Evolutionary conservation across 2,113 vertebrate species (phyloP).

Genomic region (Embiotoca jacksoni): DNA sequence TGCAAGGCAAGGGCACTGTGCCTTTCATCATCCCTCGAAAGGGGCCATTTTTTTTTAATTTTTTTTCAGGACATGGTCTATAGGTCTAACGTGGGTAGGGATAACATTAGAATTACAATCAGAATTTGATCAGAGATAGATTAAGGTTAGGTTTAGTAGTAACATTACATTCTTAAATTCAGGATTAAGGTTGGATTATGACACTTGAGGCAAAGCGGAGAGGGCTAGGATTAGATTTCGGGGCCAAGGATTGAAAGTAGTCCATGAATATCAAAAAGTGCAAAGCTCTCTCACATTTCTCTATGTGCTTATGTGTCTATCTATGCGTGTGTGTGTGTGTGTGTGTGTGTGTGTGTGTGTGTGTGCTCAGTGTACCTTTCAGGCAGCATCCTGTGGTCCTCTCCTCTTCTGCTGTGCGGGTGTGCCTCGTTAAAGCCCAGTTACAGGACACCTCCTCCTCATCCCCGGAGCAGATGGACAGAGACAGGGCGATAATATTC

Average conservation of each 20-base stretch:
- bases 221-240: constrained; percentile 4
- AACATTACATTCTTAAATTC: constrained; percentile 17
- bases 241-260: constrained; percentile 11
- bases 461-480: constrained; percentile 72
- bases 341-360: constrained; percentile 41
- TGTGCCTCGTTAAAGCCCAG: constrained; percentile 74
- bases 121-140: constrained; percentile 24
- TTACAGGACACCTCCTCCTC: constrained; percentile 72
- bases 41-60: constrained; percentile 28
- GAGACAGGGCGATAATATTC: constrained; percentile 69
- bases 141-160: constrained; percentile 11
- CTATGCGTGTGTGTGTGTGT: not conserved
- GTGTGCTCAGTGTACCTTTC: constrained; percentile 56
- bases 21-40: not conserved
- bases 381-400: constrained; percentile 51
- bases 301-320: too few relatives aligned
- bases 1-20: constrained; percentile 21
- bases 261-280: not conserved
- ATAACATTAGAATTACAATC: constrained; percentile 27
- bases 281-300: too few relatives aligned
- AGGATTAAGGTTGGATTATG: constrained; percentile 43
- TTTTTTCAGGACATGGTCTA: constrained; percentile 3
- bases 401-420: constrained; percentile 51
- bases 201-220: constrained; percentile 9
- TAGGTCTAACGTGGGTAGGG: not conserved